Evolutionary conservation across 2,113 vertebrate genomes (phyloP), one percentile per base, ranked within the genome.

Genomic region (Cryptomyrus ogoouensis): DNA sequence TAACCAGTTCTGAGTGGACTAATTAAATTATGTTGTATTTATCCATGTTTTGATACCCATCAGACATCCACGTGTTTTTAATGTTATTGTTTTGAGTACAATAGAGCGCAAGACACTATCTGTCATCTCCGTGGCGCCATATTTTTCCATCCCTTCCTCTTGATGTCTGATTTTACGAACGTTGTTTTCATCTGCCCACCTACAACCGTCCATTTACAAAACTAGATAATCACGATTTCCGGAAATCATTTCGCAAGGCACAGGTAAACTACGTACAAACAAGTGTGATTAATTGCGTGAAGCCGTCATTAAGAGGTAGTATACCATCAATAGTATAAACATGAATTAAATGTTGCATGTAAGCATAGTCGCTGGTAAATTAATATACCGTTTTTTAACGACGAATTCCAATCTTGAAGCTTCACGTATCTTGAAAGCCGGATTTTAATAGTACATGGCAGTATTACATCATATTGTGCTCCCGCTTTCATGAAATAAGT

Each of bases 121-220:
- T 92, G 95, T 96, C 94, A 96, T 95, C 97, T 96, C 92, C 53
- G 94, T 97, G 97, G 97, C 97, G 97, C 97, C 97, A 95, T 93
- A 94, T 94, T 94, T 96, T 97, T 96, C 95, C 94, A 96, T 96
- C 97, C 96, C 97, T 97, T 96, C 97, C 93, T 93, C 92, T 93
- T 92, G 94, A 91, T 91, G 95, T 93, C 95, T 94, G 95, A 92
- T 91, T 90, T 35, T 5, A 74, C 27, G 27, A 74, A 35, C 70
- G 4, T 35, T 31, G 31, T 35, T 35, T 53, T 56, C 19, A 15
- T 77, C 13, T 93, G 94, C 93, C 91, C 95, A 90, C 92, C 93
- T 93, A 89, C 93, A 90, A 89, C 89, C 80, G 94, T 92, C 94
- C 92, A 91, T 93, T 93, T 92, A 90, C 83, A 89, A 92, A 92